A percentile compares a stretch with the other conserved stretches of the same genome.
These are phyloP conservation scores for Dinocampus coccinellae DNA, from an alignment of 2,888 invertebrate species.

Conservation along the genomic window DNA sequence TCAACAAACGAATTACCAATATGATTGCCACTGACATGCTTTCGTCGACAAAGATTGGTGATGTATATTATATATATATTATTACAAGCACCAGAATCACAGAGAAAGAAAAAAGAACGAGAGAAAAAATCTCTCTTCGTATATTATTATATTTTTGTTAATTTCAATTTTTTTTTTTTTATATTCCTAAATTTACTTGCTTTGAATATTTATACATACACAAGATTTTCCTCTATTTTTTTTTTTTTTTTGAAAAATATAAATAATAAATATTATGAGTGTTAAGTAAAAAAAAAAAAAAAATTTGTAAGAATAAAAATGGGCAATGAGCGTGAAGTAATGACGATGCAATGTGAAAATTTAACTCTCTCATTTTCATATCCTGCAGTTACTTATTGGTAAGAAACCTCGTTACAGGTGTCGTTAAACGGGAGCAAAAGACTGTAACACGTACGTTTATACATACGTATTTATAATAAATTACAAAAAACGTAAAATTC, in stretches of 20 bases:
- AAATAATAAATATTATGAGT: constrained; percentile 11
- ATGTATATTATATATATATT: too few species aligned
- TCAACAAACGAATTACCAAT: constrained; percentile 67
- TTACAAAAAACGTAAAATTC: too few species aligned
- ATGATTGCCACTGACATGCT: constrained; percentile 69
- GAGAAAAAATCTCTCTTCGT: constrained; percentile 26
- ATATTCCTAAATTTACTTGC: background rate
- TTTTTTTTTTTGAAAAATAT: background rate
- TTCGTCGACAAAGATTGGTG: constrained; percentile 63
- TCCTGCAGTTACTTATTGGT: constrained; percentile 13
- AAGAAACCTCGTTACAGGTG: constrained; percentile 50
- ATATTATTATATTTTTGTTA: constrained; percentile 1
- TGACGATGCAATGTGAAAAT: constrained; percentile 18
- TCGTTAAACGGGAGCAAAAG: constrained; percentile 58
- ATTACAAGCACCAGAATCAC: too few species aligned
- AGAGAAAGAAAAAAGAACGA: constrained; percentile 16
- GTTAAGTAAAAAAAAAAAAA: constrained; percentile 21
- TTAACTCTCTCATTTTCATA: constrained; percentile 17
- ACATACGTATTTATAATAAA: constrained; percentile 12
- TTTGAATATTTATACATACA: background rate
- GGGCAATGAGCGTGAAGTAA: constrained; percentile 25
- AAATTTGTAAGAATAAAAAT: constrained; percentile 16
- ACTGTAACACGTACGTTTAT: constrained; percentile 46
- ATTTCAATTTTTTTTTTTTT: constrained; percentile 8
- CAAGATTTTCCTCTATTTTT: background rate